These are phyloP conservation scores for Psephotus haematonotus DNA, from an alignment of 2,113 vertebrate species.

Conservation along the genomic window DNA sequence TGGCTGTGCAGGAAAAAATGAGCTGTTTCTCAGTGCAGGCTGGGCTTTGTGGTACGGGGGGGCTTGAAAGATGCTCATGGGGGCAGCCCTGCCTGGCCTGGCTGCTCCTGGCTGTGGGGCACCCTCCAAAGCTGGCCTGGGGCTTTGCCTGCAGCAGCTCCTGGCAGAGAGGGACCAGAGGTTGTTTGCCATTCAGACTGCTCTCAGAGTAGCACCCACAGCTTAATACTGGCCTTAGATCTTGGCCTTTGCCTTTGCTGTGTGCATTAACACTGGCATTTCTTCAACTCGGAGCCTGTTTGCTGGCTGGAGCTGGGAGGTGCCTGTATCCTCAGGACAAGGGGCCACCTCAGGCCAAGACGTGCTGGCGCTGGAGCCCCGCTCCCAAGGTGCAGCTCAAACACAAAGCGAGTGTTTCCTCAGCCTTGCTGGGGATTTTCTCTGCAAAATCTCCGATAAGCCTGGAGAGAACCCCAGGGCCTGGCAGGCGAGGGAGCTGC, in stretches of 20 bases:
- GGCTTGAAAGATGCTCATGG: background rate
- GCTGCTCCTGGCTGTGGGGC: too few relatives aligned
- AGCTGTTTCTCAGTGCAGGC: background rate
- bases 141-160: background rate
- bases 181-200: background rate
- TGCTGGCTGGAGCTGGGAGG: background rate
- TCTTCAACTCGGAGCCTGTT: background rate
- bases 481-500: background rate
- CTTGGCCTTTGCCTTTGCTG: background rate
- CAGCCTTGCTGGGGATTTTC: background rate
- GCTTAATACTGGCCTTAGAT: background rate
- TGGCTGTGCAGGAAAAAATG: background rate
- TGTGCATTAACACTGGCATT: accelerated
- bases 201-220: background rate
- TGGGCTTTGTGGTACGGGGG: background rate
- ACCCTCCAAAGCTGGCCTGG: background rate
- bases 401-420: background rate
- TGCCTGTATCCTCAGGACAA: background rate
- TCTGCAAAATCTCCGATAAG: background rate
- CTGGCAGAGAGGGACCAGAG: background rate
- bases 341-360: background rate
- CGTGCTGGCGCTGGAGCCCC: background rate
- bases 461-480: background rate
- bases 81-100: background rate
- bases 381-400: background rate